phyloP scores from a whole-genome alignment of 2,888 invertebrate genomes.

The Lycaena phlaeas region DNA sequence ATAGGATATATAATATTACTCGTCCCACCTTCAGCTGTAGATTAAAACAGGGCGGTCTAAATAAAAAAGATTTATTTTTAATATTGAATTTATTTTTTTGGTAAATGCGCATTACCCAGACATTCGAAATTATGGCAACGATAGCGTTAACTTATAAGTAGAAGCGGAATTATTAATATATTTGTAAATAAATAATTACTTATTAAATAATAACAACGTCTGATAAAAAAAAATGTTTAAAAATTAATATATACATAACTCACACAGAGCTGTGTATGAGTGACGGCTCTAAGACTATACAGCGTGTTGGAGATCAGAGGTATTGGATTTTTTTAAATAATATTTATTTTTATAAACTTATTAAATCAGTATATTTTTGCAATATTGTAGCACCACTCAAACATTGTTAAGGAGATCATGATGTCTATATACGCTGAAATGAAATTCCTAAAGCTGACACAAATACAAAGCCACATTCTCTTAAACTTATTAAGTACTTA shows the following conservation, averaged over 20 bases:
- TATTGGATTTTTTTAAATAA: not conserved
- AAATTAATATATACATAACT: conserved; percentile 10
- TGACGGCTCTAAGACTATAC: conserved; percentile 2
- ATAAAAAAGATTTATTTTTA: conserved; percentile 28
- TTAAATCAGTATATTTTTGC: too few relatives aligned
- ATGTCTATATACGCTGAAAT: too few relatives aligned
- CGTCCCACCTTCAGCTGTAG: too few relatives aligned
- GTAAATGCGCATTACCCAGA: conserved; percentile 67
- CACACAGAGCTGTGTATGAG: not conserved
- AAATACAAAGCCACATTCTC: conserved; percentile 1
- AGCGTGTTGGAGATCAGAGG: not conserved
- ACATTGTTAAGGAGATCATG: conserved; percentile 1
- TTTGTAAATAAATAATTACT: conserved; percentile 34
- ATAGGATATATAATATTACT: too few relatives aligned
- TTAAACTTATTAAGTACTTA: conserved; percentile 33
- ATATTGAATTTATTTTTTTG: conserved; percentile 54
- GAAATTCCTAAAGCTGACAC: not conserved
- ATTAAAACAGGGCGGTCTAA: too few relatives aligned
- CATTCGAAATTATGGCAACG: conserved; percentile 60
- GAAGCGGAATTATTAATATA: conserved; percentile 50
- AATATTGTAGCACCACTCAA: too few relatives aligned
- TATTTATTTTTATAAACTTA: not conserved
- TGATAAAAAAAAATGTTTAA: conserved; percentile 31
- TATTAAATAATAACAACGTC: conserved; percentile 37
- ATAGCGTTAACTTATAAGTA: conserved; percentile 46